Percentiles rank a stretch among this genome's conserved stretches.
These are phyloP conservation scores for Plecturocebus donacophilus DNA, from an alignment of 2,113 vertebrate genomes.

Conservation along the genomic window DNA sequence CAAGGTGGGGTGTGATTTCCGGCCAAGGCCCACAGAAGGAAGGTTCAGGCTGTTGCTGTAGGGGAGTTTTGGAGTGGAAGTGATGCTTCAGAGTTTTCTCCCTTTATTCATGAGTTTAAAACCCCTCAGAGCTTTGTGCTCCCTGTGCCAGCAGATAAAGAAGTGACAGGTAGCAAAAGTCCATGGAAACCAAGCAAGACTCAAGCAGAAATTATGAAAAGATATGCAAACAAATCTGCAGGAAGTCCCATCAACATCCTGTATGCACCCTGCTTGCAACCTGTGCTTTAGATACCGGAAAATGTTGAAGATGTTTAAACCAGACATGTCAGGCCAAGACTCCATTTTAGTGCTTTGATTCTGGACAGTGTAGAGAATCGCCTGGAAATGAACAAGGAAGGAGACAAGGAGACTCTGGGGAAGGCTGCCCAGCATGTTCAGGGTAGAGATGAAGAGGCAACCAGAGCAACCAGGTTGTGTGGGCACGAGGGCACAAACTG, in stretches of 20 bases:
- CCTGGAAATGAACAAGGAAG: background rate
- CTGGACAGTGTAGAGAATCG: background rate
- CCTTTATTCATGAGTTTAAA: background rate
- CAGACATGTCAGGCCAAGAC: background rate
- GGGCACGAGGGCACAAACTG: background rate
- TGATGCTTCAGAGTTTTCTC: background rate
- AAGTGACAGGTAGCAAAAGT: background rate
- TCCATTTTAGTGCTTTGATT: background rate
- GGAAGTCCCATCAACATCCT: too few relatives aligned
- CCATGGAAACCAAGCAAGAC: background rate
- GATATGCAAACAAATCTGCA: background rate
- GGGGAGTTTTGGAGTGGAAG: background rate
- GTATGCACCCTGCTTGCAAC: fast-evolving
- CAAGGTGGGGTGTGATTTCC: background rate
- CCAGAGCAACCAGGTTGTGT: background rate
- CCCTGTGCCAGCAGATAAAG: background rate
- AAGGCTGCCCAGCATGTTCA: background rate
- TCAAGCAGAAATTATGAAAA: background rate
- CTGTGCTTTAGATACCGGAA: background rate
- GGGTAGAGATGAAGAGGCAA: background rate
- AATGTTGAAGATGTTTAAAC: background rate
- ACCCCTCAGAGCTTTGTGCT: background rate
- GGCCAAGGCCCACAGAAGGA: background rate
- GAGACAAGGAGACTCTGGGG: background rate
- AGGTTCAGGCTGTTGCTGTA: too few relatives aligned